Base-by-base conservation (phyloP, 2,113 vertebrate species). In the Cyprinodon brontotheroides region DNA sequence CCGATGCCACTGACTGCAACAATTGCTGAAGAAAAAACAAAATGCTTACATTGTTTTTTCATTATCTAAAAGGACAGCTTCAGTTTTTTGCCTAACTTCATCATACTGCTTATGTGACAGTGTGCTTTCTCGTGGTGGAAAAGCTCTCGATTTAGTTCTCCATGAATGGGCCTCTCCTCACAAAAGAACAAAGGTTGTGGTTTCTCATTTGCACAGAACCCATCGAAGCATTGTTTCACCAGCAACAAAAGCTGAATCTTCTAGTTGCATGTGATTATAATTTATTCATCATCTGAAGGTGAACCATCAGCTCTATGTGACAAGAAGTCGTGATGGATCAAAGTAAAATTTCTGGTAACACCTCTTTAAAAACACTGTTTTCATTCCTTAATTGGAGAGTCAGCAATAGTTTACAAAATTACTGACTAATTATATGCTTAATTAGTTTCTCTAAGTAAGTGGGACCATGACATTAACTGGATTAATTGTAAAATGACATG, bases 401-500 rank as follows among this genome's bases (percentile, higher is more conserved):
- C 83, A 73, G 70, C 72, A 87, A 47, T 57, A 57, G 39, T 57
- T 38, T 12, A 65, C 66, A 57, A 57, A 57, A 57, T 57, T 57
- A 57, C 50, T 57, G 17, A 57, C 50, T n/a, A n/a, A 57, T 57
- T 57, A 57, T 7, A 57, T n/a, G 20, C 50, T 67, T 79, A 72
- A 74, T 79, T 65, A 74, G 79, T 80, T 50, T 61, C 70, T 43
- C 3, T 40, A 74, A 85, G 72, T 70, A 40, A 82, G 87, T 65
- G 65, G 48, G 67, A 29, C 71, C 81, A 10, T 68, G 70, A 65
- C 39, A 20, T 57, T 57, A 74, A 72, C 39, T 70, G 11, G 78
- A 84, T 81, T 69, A 63, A 77, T 79, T 64, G 68, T 29, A 85
- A 22, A 57, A 10, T 81, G 70, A 61, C 36, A 63, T 61, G 5